Evolutionary conservation across 2,888 invertebrate genomes (phyloP), one percentile per base, ranked within the genome.

Genomic region (Orthosia cruda): DNA sequence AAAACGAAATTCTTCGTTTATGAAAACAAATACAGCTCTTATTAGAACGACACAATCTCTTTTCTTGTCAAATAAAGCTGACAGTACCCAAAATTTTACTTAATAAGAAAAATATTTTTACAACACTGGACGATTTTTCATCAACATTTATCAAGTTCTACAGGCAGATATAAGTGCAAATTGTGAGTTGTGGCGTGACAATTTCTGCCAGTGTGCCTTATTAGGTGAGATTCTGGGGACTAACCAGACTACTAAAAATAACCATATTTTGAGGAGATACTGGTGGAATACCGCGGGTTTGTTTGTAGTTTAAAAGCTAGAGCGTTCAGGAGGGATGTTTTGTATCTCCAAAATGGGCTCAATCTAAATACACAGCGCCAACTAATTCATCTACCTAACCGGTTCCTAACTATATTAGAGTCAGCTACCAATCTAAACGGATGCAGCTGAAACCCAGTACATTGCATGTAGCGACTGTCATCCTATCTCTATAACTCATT

Each of bases 161-260:
- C n/a, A n/a, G n/a, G 55, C 70, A 64, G 32, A 32, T 32, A 7
- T 32, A 32, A 32, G 32, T 32, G 32, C 32, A 32, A 32, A 32
- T 32, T 32, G 5, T 32, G 32, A 32, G 32, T 32, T 32, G 1
- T 32, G 57, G 63, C 55, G 62, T 57, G 71, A 45, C 76, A 84
- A 84, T 84, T 84, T 84, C 74, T 67, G 64, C 55, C 74, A 67
- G 23, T 26, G 62, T 54, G 26, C 47, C 55, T 74, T 61, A 74
- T 63, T 72, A 72, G n/a, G 18, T 26, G 52, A 58, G 63, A 66
- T 74, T 45, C 63, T 55, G 58, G 47, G 54, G 59, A 62, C 23
- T 71, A 74, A 71, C 54, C 63, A 57, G 71, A 70, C 59, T 61
- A 59, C 61, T 58, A 63, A 54, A 79, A 64, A 57, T 32, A 7